These are phyloP conservation scores for Pseudomugil gertrudae DNA, from an alignment of 2,797 vertebrate genomes.

Conservation along the genomic window DNA sequence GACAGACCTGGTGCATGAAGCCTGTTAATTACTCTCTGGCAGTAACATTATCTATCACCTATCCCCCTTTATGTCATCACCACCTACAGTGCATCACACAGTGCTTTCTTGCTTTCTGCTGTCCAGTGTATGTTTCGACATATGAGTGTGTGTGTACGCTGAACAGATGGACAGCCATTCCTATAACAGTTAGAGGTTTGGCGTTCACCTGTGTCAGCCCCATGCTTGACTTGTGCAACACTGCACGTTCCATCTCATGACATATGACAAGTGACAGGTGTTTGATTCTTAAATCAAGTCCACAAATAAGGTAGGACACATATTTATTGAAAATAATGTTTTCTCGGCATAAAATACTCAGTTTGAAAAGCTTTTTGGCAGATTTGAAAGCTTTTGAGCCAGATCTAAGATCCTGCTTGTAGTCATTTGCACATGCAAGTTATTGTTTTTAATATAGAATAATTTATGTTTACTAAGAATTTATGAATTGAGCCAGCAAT, in stretches of 20 bases:
- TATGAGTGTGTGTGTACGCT: conserved; percentile 30
- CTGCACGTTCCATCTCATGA: conserved; percentile 49
- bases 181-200: conserved; percentile 61
- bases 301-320: background rate
- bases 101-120: conserved; percentile 43
- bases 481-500: no score
- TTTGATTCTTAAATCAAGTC: background rate
- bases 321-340: background rate
- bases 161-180: conserved; percentile 68
- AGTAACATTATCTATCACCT: conserved; percentile 43
- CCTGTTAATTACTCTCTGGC: conserved; percentile 61
- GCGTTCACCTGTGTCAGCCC: conserved; percentile 58
- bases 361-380: background rate
- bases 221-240: conserved; percentile 43
- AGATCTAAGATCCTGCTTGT: no score
- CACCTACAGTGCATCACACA: conserved; percentile 43
- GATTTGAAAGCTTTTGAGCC: background rate
- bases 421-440: no score
- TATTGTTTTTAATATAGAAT: no score
- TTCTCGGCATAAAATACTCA: background rate
- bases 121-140: conserved; percentile 28
- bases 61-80: conserved; percentile 41
- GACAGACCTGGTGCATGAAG: conserved; percentile 56
- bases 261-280: conserved; percentile 64
- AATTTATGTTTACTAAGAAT: no score